Conservation (phyloP, 2,888 invertebrate genomes). For the Dryococelus australis region DNA sequence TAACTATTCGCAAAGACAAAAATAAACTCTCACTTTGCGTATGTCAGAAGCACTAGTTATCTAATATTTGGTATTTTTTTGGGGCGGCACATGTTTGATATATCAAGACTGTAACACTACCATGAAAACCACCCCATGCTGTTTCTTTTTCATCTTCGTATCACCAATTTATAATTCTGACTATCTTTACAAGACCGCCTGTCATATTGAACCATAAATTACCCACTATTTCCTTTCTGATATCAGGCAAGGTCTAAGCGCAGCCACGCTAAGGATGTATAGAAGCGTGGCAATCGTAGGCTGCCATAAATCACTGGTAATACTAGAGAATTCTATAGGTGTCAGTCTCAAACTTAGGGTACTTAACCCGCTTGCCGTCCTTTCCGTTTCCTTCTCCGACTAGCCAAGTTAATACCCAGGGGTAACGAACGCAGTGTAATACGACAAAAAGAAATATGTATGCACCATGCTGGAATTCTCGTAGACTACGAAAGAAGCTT, state of each 20-base stretch:
- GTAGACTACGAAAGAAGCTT: too few relatives aligned
- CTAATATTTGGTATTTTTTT: too few relatives aligned
- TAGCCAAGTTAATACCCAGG: not conserved
- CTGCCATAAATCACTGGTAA: not conserved
- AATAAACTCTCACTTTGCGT: too few relatives aligned
- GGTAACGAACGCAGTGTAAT: not conserved
- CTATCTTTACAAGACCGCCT: not conserved
- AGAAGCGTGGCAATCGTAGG: not conserved
- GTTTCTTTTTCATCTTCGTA: not conserved
- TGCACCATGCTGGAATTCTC: too few relatives aligned
- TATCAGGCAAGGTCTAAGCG: not conserved
- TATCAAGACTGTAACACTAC: not conserved
- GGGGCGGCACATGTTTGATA: not conserved
- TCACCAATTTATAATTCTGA: not conserved
- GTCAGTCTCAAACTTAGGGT: not conserved
- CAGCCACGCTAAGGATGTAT: not conserved
- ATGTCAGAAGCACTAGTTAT: too few relatives aligned
- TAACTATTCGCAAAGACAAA: too few relatives aligned
- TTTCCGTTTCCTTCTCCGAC: not conserved
- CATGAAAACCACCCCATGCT: not conserved
- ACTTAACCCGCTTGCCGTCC: not conserved
- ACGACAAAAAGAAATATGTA: too few relatives aligned
- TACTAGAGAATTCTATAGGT: conserved; percentile 4
- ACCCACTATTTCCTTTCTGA: not conserved
- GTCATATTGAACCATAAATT: not conserved